Evolutionary conservation across 2,888 invertebrate genomes (phyloP), one percentile per base, ranked within the genome.

Genomic region (Leptopilina myrica): DNA sequence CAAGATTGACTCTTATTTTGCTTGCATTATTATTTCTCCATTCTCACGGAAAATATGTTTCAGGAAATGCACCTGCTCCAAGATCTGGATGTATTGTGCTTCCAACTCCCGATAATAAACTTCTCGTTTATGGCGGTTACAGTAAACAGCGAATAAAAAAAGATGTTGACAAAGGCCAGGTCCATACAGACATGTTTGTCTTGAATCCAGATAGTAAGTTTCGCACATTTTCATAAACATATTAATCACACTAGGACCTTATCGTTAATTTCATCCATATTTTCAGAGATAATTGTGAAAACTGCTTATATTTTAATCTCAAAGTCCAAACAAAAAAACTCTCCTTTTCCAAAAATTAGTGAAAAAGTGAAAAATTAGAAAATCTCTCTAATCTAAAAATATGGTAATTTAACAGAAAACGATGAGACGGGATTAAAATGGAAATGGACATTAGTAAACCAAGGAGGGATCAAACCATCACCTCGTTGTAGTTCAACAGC

Each of bases 31-130:
- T 69, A 59, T 33, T 67, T 64, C 40, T n/a, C n/a, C n/a, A n/a
- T n/a, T n/a, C n/a, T 40, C 33, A 12, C n/a, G 62, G 33, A 76
- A 56, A 56, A 62, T 73, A 77, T 33, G 69, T 85, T 83, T 43
- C 89, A 82, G 96, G 96, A 1, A 93, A 93, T 7, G 93, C 94
- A 2, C 98, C 98, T 0, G 92, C 94, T 33, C 95, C 97, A 0
- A 92, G 98, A 85, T 97, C 97, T 1, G 98, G 96, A 0, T 97
- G 97, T 88, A 94, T 96, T 76, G 94, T 97, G 93, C 91, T 95
- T 20, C 94, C 95, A 0, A 90, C 92, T 11, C 89, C 92, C 9
- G 95, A 95, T 87, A 95, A 95, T 0, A 94, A 94, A 88, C 92
- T 97, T 73, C 87, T 96, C 1, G 91, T 97, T 75, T 95, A 95